Evolutionary conservation across 1,140 invertebrate species (phyloP), one percentile per base, ranked within the genome.

Genomic region (Myzus persicae): DNA sequence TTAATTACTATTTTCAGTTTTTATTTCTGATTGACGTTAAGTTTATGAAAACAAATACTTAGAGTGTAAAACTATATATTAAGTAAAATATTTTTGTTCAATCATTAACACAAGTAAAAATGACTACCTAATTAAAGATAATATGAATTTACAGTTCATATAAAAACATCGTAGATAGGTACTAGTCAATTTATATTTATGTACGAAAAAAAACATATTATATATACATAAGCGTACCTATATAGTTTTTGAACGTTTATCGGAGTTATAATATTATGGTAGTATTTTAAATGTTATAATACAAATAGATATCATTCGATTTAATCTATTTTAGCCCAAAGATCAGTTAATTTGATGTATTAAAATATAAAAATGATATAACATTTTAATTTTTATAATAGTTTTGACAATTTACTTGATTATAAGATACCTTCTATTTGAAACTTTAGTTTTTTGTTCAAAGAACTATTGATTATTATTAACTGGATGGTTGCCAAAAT

Each of bases 401-500:
- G 38, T 40, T 82, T 38, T 38, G 2, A 9, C 2, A 26, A 26
- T 84, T 82, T 84, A 84, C 38, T 40, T 42, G 9, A 42, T 84
- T 42, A 42, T 40, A 20, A 38, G 81, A 82, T 9, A 82, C 3
- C 9, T 51, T 48, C 6, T 51, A 38, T 36, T 88, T 88, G 18
- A 48, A 88, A 48, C 46, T 48, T 24, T 36, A 48, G 18, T 51
- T 88, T 48, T 48, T 38, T 22, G 44, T 48, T 36, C 44, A 48
- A 88, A 54, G 14, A 54, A 5, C 0, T 54, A 90, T 90, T 54
- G 48, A 54, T 90, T 90, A 51, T 26, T 90, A 88, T 48, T 54
- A 42, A 90, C 20, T 90, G 48, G 88, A 40, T 26, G 11, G 36
- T 90, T 54, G 88, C 88, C 88, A 90, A 90, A 40, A 54, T 48